These are phyloP conservation scores for Orchestia grillus DNA, from an alignment of 1,140 invertebrate genomes.

Conservation along the genomic window DNA sequence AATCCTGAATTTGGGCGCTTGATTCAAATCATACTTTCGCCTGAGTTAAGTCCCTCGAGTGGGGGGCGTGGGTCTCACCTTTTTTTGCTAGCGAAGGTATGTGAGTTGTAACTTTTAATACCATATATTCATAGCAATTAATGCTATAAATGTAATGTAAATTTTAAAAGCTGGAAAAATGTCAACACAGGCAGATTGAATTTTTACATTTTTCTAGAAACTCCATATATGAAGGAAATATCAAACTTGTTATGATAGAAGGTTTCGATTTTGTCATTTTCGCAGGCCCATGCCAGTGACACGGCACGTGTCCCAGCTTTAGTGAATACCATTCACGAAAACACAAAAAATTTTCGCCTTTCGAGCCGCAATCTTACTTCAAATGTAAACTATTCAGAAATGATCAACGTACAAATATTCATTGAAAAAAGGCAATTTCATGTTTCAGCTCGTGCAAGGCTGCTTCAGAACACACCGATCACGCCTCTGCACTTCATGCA, in stretches of 20 bases:
- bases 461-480: neutral
- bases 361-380: neutral
- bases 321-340: neutral
- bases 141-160: no score
- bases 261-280: neutral
- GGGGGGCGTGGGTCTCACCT: no score
- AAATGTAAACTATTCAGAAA: neutral
- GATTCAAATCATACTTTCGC: no score
- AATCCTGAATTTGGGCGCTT: no score
- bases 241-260: neutral
- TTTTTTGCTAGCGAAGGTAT: no score
- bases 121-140: no score
- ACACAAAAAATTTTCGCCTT: neutral
- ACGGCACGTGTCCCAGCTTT: neutral
- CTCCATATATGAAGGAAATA: neutral
- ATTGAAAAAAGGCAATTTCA: neutral
- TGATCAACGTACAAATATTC: neutral
- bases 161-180: no score
- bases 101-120: no score
- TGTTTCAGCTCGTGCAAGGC: neutral
- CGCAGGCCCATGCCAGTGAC: neutral
- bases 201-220: no score
- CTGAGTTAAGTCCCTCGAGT: no score
- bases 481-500: neutral
- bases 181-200: no score